Evolutionary conservation across 2,888 invertebrate genomes (phyloP).

Genomic region (Timandra comae): DNA sequence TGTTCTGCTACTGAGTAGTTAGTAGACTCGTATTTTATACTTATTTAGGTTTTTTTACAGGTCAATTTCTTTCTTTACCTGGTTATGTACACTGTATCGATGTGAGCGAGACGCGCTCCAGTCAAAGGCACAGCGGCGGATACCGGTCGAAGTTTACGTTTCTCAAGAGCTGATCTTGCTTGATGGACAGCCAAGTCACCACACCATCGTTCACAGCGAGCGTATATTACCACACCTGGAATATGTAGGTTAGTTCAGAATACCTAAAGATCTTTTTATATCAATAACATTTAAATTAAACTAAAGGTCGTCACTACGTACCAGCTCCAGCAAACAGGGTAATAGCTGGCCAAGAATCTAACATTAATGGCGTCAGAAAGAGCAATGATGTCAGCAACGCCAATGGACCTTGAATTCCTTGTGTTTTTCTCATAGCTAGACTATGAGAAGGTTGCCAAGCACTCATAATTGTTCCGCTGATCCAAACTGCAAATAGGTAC

Average conservation of each 20-base stretch:
- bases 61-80: no score
- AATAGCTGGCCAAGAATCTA: slow-evolving; percentile 79
- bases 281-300: no score
- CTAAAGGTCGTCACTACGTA: no score
- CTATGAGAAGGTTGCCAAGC: slow-evolving; percentile 74
- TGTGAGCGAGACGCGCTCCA: slow-evolving; percentile 59
- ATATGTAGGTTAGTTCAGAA: slow-evolving; percentile 1
- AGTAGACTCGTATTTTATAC: no score
- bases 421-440: slow-evolving; percentile 47
- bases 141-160: slow-evolving; percentile 49
- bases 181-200: slow-evolving; percentile 68
- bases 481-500: slow-evolving; percentile 57
- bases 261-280: not conserved
- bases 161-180: slow-evolving; percentile 51
- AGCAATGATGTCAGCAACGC: slow-evolving; percentile 66
- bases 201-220: slow-evolving; percentile 67
- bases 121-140: slow-evolving; percentile 42
- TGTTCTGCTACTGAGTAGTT: no score
- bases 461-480: slow-evolving; percentile 66
- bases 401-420: slow-evolving; percentile 52
- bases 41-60: no score
- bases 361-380: slow-evolving; percentile 74
- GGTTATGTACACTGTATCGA: slow-evolving; percentile 78
- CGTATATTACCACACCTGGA: slow-evolving; percentile 67
- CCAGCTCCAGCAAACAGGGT: slow-evolving; percentile 78